Conservation (phyloP, 1,140 invertebrate genomes). For the Pogonomyrmex barbatus region DNA sequence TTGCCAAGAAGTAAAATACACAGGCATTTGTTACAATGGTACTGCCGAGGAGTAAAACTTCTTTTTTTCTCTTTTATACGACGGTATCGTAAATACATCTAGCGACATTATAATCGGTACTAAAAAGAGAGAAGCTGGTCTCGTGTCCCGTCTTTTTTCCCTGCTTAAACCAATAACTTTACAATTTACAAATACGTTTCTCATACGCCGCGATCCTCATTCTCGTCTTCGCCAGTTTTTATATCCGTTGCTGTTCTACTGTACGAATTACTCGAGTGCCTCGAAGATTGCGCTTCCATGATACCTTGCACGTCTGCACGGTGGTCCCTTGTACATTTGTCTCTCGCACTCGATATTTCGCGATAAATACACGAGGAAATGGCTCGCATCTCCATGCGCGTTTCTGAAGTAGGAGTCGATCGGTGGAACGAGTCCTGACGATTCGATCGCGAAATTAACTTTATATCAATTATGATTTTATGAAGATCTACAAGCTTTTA, state of each 20-base stretch:
- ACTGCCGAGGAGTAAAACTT: constrained; percentile 66
- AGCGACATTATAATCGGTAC: constrained; percentile 74
- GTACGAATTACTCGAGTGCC: constrained; percentile 31
- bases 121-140: constrained; percentile 77
- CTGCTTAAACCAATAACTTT: constrained; percentile 65
- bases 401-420: constrained; percentile 44
- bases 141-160: constrained; percentile 57
- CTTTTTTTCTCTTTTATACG: constrained; percentile 48
- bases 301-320: constrained; percentile 73
- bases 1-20: constrained; percentile 78
- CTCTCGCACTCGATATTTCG: constrained; percentile 45
- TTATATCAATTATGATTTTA: not conserved
- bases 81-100: constrained; percentile 73
- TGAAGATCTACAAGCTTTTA: not conserved
- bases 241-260: not conserved
- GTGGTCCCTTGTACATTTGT: constrained; percentile 71
- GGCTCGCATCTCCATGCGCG: not conserved
- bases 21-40: constrained; percentile 76
- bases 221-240: constrained; percentile 14
- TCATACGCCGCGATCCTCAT: constrained; percentile 23
- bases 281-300: constrained; percentile 29
- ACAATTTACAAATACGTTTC: constrained; percentile 65
- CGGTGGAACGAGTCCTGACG: constrained; percentile 41
- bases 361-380: constrained; percentile 40
- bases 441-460: not conserved